phyloP scores from a whole-genome alignment of 2,113 vertebrate genomes.

The Pyxicephalus adspersus region DNA sequence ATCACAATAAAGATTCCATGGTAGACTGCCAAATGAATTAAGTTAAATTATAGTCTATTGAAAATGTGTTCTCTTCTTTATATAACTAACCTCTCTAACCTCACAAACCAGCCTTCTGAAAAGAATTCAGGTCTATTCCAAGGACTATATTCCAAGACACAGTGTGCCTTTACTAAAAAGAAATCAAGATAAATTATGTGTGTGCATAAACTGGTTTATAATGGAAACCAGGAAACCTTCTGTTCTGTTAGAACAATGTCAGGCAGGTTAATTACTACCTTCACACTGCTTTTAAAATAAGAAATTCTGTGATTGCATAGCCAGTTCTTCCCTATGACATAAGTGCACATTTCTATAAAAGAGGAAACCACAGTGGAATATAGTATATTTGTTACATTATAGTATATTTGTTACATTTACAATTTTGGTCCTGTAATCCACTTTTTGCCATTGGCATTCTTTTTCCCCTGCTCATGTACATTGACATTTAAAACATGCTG shows the following conservation, averaged over 20 bases:
- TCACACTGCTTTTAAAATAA: not conserved
- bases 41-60: conserved; percentile 11
- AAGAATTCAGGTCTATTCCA: conserved; percentile 17
- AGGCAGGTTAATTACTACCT: not conserved
- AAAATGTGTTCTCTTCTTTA: conserved; percentile 23
- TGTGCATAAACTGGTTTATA: not conserved
- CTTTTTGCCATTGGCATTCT: too few relatives aligned
- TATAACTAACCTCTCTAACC: not conserved
- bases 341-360: too few relatives aligned
- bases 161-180: not conserved
- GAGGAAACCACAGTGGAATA: too few relatives aligned
- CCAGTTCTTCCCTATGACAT: too few relatives aligned
- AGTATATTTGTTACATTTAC: too few relatives aligned
- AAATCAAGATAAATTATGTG: not conserved
- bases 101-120: not conserved
- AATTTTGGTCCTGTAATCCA: too few relatives aligned
- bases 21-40: conserved; percentile 13
- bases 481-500: too few relatives aligned
- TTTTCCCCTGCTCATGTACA: too few relatives aligned
- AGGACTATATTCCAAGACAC: not conserved
- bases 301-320: too few relatives aligned
- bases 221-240: not conserved
- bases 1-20: not conserved
- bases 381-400: too few relatives aligned
- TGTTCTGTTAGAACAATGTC: not conserved